Percentiles rank a stretch among this genome's conserved stretches.
Evolutionary conservation across 64 coral and sea anemone species (phyloP).

Genomic region (Catalaphyllia jardinei): DNA sequence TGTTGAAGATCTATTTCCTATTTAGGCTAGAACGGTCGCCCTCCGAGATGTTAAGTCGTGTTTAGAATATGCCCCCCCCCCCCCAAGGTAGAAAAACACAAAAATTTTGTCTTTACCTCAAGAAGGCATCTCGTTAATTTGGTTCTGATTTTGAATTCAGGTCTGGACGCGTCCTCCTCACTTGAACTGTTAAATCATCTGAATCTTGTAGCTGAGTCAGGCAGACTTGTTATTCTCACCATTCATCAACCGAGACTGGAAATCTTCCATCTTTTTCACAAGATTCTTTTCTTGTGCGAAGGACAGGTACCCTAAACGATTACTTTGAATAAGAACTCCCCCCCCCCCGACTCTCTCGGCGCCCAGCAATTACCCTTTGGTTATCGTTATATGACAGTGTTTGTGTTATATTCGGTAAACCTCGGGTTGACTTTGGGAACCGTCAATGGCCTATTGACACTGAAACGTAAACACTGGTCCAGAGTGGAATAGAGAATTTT

Average conservation of each 20-base stretch:
- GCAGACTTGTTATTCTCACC: constrained; percentile 66
- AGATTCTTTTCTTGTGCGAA: constrained; percentile 74
- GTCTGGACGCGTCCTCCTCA: constrained; percentile 67
- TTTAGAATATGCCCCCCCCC: too few relatives aligned
- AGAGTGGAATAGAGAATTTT: too few relatives aligned
- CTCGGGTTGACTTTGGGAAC: neutral
- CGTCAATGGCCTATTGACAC: neutral
- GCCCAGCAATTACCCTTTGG: too few relatives aligned
- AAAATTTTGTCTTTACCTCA: too few relatives aligned
- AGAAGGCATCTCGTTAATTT: neutral
- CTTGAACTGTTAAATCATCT: constrained; percentile 71
- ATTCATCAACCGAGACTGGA: constrained; percentile 82
- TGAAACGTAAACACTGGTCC: too few relatives aligned
- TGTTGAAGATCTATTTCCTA: too few relatives aligned
- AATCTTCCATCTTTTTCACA: constrained; percentile 83
- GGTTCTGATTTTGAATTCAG: constrained; percentile 12
- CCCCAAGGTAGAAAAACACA: too few relatives aligned
- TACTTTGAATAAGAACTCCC: neutral
- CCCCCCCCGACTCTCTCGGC: neutral
- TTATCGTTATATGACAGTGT: too few relatives aligned
- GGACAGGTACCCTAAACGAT: constrained; percentile 44
- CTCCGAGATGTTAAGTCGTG: too few relatives aligned
- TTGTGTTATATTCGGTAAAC: too few relatives aligned
- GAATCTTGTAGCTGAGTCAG: constrained; percentile 76
- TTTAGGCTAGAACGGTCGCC: too few relatives aligned